Percentiles rank a stretch among this genome's conserved stretches.
phyloP scores from a whole-genome alignment of 2,113 vertebrate genomes.

The Halichoerus grypus region DNA sequence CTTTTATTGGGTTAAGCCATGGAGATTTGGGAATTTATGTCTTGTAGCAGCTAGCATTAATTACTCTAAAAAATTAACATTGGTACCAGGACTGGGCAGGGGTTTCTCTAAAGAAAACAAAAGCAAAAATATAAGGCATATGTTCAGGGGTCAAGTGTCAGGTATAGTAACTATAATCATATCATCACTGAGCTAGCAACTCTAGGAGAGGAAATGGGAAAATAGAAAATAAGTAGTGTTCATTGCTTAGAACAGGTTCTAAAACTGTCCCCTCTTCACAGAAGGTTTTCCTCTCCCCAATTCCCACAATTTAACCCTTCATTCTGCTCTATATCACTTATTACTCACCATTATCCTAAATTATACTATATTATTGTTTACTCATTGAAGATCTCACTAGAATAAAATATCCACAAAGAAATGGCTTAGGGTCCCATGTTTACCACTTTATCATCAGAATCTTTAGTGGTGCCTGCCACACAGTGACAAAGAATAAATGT shows the following conservation, averaged over 20 bases:
- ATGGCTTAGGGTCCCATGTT: not conserved
- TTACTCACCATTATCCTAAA: not conserved
- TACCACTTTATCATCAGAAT: not conserved
- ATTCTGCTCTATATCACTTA: not conserved
- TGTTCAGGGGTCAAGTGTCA: not conserved
- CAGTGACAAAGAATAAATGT: not conserved
- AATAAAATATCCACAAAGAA: not conserved
- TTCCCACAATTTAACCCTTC: not conserved
- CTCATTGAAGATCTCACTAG: not conserved
- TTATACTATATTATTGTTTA: not conserved
- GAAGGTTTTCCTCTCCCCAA: not conserved
- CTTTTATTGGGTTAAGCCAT: not conserved
- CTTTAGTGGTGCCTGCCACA: not conserved
- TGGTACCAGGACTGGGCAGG: not conserved
- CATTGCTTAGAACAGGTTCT: not conserved
- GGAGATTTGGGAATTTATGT: not conserved
- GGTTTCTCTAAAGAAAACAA: not conserved
- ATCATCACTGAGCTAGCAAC: not conserved
- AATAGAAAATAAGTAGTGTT: not conserved
- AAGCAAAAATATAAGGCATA: not conserved
- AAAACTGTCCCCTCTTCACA: not conserved
- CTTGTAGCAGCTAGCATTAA: not conserved
- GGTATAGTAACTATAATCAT: not conserved
- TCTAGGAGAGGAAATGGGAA: not conserved
- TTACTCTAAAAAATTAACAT: not conserved